Base-by-base conservation (phyloP, 2,113 vertebrate species). In the Alethe diademata region DNA sequence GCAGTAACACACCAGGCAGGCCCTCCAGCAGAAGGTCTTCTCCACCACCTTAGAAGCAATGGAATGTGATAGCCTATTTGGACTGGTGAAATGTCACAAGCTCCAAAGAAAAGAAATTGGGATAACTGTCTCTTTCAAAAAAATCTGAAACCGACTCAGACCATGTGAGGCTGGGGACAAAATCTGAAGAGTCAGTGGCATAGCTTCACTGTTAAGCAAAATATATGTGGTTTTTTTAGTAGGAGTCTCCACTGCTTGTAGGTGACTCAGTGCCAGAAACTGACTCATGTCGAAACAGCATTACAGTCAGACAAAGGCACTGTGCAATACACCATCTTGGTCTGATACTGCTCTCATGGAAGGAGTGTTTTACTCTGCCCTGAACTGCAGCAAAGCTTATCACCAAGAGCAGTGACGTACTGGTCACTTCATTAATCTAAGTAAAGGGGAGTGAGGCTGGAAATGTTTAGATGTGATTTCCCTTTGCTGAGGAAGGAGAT, bases 381-480 rank as follows among this genome's bases (percentile, higher is more conserved):
- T 74, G 75, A 78, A 88, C 93, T 62, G 75, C 53, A 35, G 36
- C 17, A 45, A 86, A 90, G 82, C 92, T 96, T 95, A 96, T 96
- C 96, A 78, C 60, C 11, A 5, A 51, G 48, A 93, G 75, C 92
- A 95, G 67, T 93, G 81, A 93, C 12, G 26, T 90, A 79, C 72
- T 22, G 79, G 85, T 95, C 92, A 96, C 60, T 88, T 78, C 0
- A 6, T 88, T 96, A 95, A 94, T 92, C 92, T 84, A 81, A 90
- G 90, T 79, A 92, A 93, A 92, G 33, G 43, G 92, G 92, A 96
- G 75, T 57, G 65, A 97, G 79, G 57, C 90, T 92, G 93, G 83
- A 95, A 97, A 96, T 88, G 85, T 96, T 97, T 94, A 65, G 82
- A 88, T 78, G 88, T 83, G 78, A 93, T 92, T 95, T 96, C 82